phyloP scores from a whole-genome alignment of 1,140 invertebrate species.

The Diorhabda elongata region DNA sequence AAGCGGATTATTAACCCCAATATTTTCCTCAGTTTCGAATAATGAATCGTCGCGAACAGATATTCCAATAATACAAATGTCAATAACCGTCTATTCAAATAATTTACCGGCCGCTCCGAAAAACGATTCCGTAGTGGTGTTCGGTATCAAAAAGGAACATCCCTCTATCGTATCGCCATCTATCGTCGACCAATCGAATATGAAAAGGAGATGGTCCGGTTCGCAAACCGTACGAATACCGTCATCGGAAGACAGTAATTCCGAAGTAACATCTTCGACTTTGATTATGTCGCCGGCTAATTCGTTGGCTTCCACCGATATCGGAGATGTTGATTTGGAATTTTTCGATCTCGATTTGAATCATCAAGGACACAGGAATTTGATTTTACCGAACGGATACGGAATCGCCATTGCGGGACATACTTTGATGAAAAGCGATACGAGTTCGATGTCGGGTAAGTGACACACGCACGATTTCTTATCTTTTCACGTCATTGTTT shows the following conservation, averaged over 20 bases:
- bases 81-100: too few species aligned
- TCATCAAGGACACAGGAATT: constrained; percentile 40
- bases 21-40: too few species aligned
- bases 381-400: constrained; percentile 42
- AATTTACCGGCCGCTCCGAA: too few species aligned
- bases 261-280: constrained; percentile 64
- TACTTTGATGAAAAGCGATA: constrained; percentile 45
- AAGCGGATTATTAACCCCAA: too few species aligned
- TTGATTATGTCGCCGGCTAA: constrained; percentile 64
- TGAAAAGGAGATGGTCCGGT: constrained; percentile 67
- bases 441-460: constrained; percentile 51
- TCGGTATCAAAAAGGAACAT: background rate
- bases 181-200: constrained; percentile 30
- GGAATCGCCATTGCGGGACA: constrained; percentile 38
- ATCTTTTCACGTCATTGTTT: too few species aligned
- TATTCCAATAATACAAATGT: too few species aligned
- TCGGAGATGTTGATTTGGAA: constrained; percentile 71
- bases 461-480: too few species aligned
- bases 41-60: too few species aligned
- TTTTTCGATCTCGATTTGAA: constrained; percentile 65
- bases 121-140: background rate
- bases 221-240: constrained; percentile 61
- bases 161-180: background rate
- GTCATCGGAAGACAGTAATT: constrained; percentile 67
- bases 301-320: constrained; percentile 58